Evolutionary conservation across 2,797 vertebrate genomes (phyloP), one percentile per base, ranked within the genome.

Genomic region (Tragopan temminckii): DNA sequence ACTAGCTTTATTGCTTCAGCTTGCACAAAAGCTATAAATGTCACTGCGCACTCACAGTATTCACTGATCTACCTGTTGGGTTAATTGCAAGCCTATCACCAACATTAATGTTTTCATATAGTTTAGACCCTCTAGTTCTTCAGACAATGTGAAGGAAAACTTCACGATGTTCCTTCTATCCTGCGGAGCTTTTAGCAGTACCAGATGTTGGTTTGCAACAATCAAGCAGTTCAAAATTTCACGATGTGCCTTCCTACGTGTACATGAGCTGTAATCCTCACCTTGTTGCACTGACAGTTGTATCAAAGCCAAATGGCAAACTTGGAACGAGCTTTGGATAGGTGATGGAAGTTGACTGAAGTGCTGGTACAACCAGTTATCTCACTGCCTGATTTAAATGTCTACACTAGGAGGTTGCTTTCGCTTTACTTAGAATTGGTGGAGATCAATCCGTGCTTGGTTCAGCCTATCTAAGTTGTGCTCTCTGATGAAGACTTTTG

Each of bases 361-460:
- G 38, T 35, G 61, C 27, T 0, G 1, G 43, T 38, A 8, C 67
- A 50, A 35, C 35, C 36, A 11, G 20, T 9, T 23, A 31, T 59
- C 72, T 55, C 58, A 53, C 3, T 76, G 40, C 36, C 59, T 38
- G 6, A 50, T 88, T 64, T 43, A 25, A 69, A 31, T 33, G 53
- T 13, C n/a, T 1, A 1, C 12, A 3, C 27, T 16, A 43, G 36
- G 36, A 86, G 80, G 24, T 24, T 75, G 55, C 21, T 80, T 80
- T 86, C 33, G 19, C 50, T 80, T 45, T 77, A 4, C 42, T 64
- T 40, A 23, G 16, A 46, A 14, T 5, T 48, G 33, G 13, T 19
- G 17, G 18, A 90, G 61, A 38, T 13, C 36, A 27, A 14, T 40
- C 57, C 45, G 42, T 0, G 0, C 23, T 23, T 77, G 36, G 50